Percentiles rank a stretch among this genome's conserved stretches.
Evolutionary conservation across 2,888 invertebrate species (phyloP).

Genomic region (Eupithecia dodoneata): DNA sequence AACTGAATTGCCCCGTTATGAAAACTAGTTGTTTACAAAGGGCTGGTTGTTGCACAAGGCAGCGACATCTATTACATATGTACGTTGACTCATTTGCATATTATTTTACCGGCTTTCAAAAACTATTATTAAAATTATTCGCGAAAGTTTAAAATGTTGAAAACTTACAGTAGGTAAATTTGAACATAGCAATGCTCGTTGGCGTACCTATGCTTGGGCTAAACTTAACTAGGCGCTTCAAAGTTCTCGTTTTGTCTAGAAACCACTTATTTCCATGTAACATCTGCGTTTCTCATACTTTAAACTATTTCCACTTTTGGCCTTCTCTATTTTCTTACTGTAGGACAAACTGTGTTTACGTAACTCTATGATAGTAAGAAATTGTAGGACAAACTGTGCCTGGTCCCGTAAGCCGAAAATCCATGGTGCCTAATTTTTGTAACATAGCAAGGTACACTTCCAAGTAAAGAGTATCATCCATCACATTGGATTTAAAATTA

Average conservation of each 20-base stretch:
- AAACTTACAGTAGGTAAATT: background rate
- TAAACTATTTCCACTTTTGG: background rate
- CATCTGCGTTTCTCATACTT: background rate
- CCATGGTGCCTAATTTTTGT: background rate
- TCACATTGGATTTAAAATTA: conserved; percentile 49
- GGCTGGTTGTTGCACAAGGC: no score
- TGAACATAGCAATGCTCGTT: background rate
- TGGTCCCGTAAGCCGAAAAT: background rate
- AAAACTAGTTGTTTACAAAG: background rate
- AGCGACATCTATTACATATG: background rate
- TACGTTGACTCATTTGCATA: background rate
- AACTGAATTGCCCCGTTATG: no score
- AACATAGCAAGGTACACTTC: background rate
- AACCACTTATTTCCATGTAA: background rate
- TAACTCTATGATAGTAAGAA: no score
- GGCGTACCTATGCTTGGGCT: no score
- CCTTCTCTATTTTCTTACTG: background rate
- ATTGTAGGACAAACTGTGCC: background rate
- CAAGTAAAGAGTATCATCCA: conserved; percentile 42
- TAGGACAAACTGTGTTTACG: background rate
- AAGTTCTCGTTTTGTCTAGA: background rate
- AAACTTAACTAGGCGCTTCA: background rate
- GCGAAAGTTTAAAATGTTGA: no score
- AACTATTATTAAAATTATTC: no score
- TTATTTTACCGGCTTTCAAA: background rate